Conservation (phyloP, 1,140 invertebrate species). For the Solenopsis fugax region DNA sequence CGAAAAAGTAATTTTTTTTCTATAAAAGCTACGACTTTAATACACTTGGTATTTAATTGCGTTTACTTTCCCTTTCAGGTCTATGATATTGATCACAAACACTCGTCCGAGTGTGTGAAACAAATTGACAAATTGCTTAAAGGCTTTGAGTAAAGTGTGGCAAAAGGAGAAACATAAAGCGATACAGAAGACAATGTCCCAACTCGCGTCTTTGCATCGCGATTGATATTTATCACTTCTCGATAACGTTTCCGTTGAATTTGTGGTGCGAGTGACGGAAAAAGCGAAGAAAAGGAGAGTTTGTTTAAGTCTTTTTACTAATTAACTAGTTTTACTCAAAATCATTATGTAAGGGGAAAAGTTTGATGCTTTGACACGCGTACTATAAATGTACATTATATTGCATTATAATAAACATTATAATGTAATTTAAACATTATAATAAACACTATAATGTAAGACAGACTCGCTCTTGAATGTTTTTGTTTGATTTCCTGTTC, state of each 20-base stretch:
- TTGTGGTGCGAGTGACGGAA: too few species aligned
- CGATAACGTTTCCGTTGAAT: too few species aligned
- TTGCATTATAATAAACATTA: too few species aligned
- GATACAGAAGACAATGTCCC: background rate
- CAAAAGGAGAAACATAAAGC: background rate
- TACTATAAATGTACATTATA: constrained; percentile 56
- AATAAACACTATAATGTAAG: too few species aligned
- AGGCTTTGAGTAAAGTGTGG: constrained; percentile 48
- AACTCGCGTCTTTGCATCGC: background rate
- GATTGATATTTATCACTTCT: too few species aligned
- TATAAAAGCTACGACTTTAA: background rate
- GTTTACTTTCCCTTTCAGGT: constrained; percentile 57
- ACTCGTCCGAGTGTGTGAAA: constrained; percentile 48
- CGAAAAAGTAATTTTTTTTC: background rate
- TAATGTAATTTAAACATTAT: too few species aligned
- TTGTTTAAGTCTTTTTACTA: background rate
- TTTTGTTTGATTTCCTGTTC: constrained; percentile 1
- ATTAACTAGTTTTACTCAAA: background rate
- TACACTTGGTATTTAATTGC: background rate
- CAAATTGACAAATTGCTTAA: constrained; percentile 65
- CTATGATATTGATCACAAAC: constrained; percentile 71
- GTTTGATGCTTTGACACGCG: background rate
- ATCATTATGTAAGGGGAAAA: background rate
- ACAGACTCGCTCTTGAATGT: constrained; percentile 8
- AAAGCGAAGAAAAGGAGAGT: too few species aligned